Evolutionary conservation across 1,140 invertebrate genomes (phyloP).

Genomic region (Heliothis subflexa): DNA sequence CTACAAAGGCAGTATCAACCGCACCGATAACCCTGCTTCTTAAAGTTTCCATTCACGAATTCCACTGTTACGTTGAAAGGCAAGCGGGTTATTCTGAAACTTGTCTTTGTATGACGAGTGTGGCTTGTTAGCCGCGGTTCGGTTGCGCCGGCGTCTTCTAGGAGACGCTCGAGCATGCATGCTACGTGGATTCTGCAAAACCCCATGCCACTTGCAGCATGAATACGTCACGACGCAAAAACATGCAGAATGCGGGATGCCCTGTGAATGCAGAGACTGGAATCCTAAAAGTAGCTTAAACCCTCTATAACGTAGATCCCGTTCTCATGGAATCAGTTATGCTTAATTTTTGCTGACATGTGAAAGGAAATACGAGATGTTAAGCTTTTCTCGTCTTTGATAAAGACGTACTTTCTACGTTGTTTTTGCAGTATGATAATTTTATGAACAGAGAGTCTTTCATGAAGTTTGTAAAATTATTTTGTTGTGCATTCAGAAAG

Average conservation of each 20-base stretch:
- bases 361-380: background rate
- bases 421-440: background rate
- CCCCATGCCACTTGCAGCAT: constrained; percentile 32
- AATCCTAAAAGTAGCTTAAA: background rate
- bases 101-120: constrained; percentile 36
- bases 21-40: background rate
- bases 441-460: too few species aligned
- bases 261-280: constrained; percentile 14
- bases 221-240: constrained; percentile 39
- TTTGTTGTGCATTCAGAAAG: background rate
- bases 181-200: constrained; percentile 31
- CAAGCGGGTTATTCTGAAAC: constrained; percentile 45
- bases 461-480: background rate
- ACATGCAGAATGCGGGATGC: constrained; percentile 28
- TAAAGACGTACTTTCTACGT: background rate
- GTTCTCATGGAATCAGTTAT: constrained; percentile 7
- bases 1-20: constrained; percentile 22
- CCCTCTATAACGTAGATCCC: background rate
- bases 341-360: constrained; percentile 17
- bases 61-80: constrained; percentile 34
- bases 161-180: constrained; percentile 39
- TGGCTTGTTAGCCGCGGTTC: constrained; percentile 39
- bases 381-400: constrained; percentile 14
- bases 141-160: constrained; percentile 36
- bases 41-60: constrained; percentile 43